Base-by-base conservation (phyloP, 2,888 invertebrate genomes). In the Paralinhomoeus sp. region DNA sequence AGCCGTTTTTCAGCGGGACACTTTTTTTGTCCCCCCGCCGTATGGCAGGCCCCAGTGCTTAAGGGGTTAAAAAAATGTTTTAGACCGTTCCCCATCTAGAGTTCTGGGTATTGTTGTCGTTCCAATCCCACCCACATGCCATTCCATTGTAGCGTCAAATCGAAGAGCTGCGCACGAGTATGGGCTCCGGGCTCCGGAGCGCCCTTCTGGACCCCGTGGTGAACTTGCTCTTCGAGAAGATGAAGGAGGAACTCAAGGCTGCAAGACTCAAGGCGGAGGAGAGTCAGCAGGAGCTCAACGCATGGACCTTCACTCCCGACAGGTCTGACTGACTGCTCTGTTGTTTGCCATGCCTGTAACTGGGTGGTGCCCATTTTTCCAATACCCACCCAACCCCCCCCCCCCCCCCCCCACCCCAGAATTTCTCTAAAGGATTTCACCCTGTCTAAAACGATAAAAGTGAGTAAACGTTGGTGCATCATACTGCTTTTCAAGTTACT, bases 281-380 rank as follows among this genome's bases (percentile, higher is more conserved):
- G 66, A 87, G 87, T 20, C 91, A 91, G 66, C 87, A 84, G 67
- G 93, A 93, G 71, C 71, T 93, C 39, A 80, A 83, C 45, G 91
- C 93, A 2, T 93, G 91, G 89, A 93, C 93, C 67, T 93, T 93
- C 66, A 91, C 91, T 17, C 87, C 91, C n/a, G 93, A 93, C 67
- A 89, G 75, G 75, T 75, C 5, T 15, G 21, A n/a, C n/a, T n/a
- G n/a, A n/a, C n/a, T n/a, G n/a, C n/a, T 9, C 22, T 3, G 17
- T 13, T 18, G n/a, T 18, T n/a, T 38, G 22, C 13, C 38, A 23
- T n/a, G 23, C 21, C 21, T 38, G 13, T 38, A 22, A 20, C 15
- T 31, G 31, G 9, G 31, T 31, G 15, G 31, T 12, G 9, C n/a
- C n/a, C n/a, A n/a, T n/a, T n/a, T n/a, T n/a, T n/a, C n/a, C n/a